These are phyloP conservation scores for Brenthis daphne DNA, from an alignment of 2,888 invertebrate genomes.

Conservation along the genomic window DNA sequence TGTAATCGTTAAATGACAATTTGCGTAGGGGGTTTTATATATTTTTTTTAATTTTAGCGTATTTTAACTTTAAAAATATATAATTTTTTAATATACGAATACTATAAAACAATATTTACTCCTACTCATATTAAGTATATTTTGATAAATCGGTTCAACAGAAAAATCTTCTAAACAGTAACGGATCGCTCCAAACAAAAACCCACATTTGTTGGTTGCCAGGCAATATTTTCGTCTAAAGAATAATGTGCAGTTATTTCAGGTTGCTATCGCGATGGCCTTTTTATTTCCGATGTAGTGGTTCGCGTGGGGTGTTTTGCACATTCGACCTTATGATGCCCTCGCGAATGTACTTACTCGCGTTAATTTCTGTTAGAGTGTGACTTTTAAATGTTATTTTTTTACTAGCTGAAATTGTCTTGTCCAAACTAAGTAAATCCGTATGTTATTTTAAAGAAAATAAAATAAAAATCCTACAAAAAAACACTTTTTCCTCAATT, in stretches of 20 bases:
- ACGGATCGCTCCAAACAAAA: background rate
- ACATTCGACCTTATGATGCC: slow-evolving; percentile 23
- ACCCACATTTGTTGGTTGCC: slow-evolving; percentile 6
- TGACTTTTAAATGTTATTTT: background rate
- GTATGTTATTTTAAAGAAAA: too few species aligned
- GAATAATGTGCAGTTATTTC: slow-evolving; percentile 21
- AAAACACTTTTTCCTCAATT: too few species aligned
- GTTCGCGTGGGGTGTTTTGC: slow-evolving; percentile 16
- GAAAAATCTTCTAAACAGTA: background rate
- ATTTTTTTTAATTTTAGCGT: too few species aligned
- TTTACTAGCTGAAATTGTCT: background rate
- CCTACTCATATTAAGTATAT: too few species aligned
- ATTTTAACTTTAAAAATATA: too few species aligned
- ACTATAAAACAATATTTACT: too few species aligned
- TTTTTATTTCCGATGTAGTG: slow-evolving; percentile 24
- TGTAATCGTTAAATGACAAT: too few species aligned
- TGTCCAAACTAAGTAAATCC: background rate
- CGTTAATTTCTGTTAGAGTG: slow-evolving; percentile 8
- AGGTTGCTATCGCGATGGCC: slow-evolving; percentile 23
- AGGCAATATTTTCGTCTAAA: slow-evolving; percentile 17
- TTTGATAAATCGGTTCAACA: too few species aligned
- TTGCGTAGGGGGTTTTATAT: too few species aligned
- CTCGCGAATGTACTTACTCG: background rate
- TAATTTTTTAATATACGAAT: too few species aligned
- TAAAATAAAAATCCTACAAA: too few species aligned